A percentile compares a stretch with the other conserved stretches of the same genome.
Evolutionary conservation across 2,888 invertebrate species (phyloP).

Genomic region (Orchesellides sinensis): DNA sequence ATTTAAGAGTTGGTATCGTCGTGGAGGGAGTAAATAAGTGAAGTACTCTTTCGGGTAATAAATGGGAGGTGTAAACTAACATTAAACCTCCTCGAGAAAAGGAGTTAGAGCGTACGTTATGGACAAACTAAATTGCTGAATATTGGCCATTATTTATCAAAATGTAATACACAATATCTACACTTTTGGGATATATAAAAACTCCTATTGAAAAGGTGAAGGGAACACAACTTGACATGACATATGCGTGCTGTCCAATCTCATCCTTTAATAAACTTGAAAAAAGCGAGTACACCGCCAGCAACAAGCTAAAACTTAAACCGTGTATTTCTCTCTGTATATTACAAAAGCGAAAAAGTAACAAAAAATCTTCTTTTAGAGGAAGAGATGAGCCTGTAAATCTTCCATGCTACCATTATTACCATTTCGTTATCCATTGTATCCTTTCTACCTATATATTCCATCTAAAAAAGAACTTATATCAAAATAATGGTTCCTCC

Average conservation of each 20-base stretch:
- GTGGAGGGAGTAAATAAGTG: neutral
- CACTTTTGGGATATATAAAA: conserved; percentile 21
- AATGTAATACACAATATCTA: neutral
- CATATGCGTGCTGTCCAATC: conserved; percentile 65
- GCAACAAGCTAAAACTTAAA: conserved; percentile 15
- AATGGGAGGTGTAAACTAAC: conserved; percentile 59
- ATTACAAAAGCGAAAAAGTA: neutral
- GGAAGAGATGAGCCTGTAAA: conserved; percentile 40
- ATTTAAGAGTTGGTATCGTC: too few relatives aligned
- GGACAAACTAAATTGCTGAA: conserved; percentile 40
- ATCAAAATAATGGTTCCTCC: conserved; percentile 63
- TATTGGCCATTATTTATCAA: conserved; percentile 59
- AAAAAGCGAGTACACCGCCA: conserved; percentile 57
- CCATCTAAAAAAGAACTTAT: conserved; percentile 29
- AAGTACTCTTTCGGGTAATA: too few relatives aligned
- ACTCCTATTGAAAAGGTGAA: conserved; percentile 46
- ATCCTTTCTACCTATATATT: neutral
- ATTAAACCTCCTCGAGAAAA: neutral
- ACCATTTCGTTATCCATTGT: conserved; percentile 17
- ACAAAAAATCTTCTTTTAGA: neutral
- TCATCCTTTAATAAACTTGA: conserved; percentile 64
- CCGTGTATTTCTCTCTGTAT: neutral
- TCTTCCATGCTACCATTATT: conserved; percentile 59
- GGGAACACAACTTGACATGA: conserved; percentile 62
- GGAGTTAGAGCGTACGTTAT: neutral